Conservation (phyloP, 2,113 vertebrate genomes). For the Ptychochromis oligacanthus region DNA sequence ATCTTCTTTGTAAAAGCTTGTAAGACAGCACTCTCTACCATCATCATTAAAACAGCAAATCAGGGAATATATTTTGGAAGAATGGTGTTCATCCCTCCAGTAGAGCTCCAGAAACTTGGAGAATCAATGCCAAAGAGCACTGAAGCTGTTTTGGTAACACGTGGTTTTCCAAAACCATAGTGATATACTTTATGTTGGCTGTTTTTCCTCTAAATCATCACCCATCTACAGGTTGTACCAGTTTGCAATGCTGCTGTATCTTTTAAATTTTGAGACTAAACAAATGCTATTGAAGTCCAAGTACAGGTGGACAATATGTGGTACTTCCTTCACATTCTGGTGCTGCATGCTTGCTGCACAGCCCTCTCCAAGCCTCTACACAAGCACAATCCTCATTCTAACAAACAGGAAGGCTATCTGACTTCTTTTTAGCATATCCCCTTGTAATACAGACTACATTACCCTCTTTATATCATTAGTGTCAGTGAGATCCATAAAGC, state of each 20-base stretch:
- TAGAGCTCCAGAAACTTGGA: too few species aligned
- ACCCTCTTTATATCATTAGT: conserved; percentile 35
- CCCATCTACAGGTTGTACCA: not conserved
- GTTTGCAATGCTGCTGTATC: not conserved
- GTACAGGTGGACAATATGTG: not conserved
- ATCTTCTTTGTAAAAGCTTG: too few species aligned
- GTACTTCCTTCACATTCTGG: not conserved
- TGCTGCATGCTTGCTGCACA: too few species aligned
- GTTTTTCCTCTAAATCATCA: not conserved
- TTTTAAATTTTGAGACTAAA: not conserved
- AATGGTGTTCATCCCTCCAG: too few species aligned
- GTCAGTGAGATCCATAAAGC: too few species aligned
- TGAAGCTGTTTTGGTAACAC: too few species aligned
- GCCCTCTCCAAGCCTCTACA: not conserved
- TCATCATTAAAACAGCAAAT: too few species aligned
- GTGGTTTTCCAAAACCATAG: not conserved
- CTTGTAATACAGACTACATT: conserved; percentile 17
- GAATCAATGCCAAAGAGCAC: too few species aligned
- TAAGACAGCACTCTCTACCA: too few species aligned
- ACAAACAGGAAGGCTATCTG: conserved; percentile 28
- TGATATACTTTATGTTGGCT: not conserved
- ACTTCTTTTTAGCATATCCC: conserved; percentile 27
- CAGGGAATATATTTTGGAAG: too few species aligned
- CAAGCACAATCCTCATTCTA: not conserved
- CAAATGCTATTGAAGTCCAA: not conserved